Conservation (phyloP, 2,888 invertebrate genomes). For the Rhimphoctona megacephalus region DNA sequence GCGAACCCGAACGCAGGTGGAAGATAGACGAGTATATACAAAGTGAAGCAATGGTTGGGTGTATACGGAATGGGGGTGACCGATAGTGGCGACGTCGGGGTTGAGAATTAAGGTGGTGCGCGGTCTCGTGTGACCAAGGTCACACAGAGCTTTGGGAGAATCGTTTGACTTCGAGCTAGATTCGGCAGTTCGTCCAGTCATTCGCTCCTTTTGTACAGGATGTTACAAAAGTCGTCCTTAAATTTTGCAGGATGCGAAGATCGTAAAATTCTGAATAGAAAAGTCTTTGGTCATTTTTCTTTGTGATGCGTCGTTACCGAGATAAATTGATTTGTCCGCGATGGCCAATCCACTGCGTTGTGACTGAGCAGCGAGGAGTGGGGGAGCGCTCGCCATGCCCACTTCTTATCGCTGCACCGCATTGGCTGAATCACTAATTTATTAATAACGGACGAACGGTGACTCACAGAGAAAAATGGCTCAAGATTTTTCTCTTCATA, state of each 20-base stretch:
- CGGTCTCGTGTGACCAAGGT: conserved; percentile 60
- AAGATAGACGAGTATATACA: conserved; percentile 37
- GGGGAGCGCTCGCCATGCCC: neutral
- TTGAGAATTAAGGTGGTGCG: conserved; percentile 59
- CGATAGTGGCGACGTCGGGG: conserved; percentile 33
- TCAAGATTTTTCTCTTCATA: neutral
- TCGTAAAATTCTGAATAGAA: neutral
- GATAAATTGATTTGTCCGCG: neutral
- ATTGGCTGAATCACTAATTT: neutral
- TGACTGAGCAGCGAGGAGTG: neutral
- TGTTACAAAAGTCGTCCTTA: neutral
- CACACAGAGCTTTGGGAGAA: conserved; percentile 36
- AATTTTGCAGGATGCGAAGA: neutral
- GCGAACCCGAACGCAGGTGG: conserved; percentile 51
- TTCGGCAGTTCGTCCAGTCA: conserved; percentile 60
- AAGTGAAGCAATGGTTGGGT: neutral
- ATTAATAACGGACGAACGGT: neutral
- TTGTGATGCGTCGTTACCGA: neutral
- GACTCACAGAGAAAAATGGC: neutral
- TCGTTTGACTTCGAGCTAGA: conserved; percentile 62
- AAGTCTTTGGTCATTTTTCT: neutral
- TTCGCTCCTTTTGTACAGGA: conserved; percentile 20
- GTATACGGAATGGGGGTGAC: neutral
- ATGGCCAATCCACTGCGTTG: neutral
- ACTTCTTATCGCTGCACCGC: neutral